Conservation (phyloP, 2,888 invertebrate genomes). For the Tetramorium bicarinatum region DNA sequence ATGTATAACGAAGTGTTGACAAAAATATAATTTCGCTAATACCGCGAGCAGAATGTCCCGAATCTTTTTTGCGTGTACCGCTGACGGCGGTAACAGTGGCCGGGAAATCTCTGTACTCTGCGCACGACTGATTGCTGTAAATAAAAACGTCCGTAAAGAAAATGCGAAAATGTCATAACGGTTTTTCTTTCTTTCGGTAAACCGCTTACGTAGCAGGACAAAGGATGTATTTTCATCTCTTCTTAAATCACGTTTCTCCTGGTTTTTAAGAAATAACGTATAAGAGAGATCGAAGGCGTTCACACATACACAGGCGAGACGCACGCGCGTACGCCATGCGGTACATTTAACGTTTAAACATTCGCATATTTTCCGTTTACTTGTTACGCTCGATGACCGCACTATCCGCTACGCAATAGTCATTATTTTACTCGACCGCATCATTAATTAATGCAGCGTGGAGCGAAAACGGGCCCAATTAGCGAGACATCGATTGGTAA, state of each 20-base stretch:
- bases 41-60: constrained; percentile 9
- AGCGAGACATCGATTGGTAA: not conserved
- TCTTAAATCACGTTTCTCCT: not conserved
- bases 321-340: not conserved
- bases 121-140: constrained; percentile 35
- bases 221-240: constrained; percentile 5
- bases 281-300: not conserved
- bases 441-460: constrained; percentile 43
- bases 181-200: constrained; percentile 37
- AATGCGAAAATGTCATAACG: constrained; percentile 39
- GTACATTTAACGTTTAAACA: not conserved
- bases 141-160: constrained; percentile 36
- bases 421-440: constrained; percentile 28
- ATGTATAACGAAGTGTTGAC: not conserved
- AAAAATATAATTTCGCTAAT: constrained; percentile 51
- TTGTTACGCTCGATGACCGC: not conserved
- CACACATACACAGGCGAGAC: not conserved
- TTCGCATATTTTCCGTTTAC: constrained; percentile 30
- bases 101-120: not conserved
- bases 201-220: constrained; percentile 16
- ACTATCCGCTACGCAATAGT: not conserved
- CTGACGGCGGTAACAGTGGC: not conserved
- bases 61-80: constrained; percentile 19
- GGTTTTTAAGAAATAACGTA: constrained; percentile 2
- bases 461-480: not conserved